Base-by-base conservation (phyloP, 2,888 invertebrate genomes). In the Seira sanloemensis region DNA sequence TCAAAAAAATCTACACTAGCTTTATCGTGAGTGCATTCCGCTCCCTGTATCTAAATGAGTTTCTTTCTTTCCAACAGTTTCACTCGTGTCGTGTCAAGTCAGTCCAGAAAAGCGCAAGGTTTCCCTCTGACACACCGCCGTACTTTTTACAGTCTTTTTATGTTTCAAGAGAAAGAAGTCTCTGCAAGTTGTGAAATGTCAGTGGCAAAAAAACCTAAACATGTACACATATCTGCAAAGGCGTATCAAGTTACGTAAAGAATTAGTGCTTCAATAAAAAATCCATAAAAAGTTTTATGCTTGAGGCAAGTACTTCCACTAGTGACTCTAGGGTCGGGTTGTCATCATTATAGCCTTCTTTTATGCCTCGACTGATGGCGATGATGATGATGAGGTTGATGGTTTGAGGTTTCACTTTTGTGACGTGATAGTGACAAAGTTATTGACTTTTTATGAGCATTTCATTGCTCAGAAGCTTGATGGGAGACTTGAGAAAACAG, bases 231-330 rank as follows among this genome's bases (percentile, higher is more conserved):
- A 7, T 37, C 37, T 37, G 37, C 37, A 12, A 37, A 37, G 37
- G 37, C 37, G 37, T 37, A 79, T 80, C 80, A 75, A 80, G 80
- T 80, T 80, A 80, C 80, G 58, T 27, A 74, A 80, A 71, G 75
- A 81, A 81, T 81, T 81, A 81, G 76, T 81, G 69, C 76, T 81
- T 81, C 76, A 81, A 81, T 81, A 81, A 81, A 81, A 81, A 76
- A 81, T 81, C 75, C 81, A 81, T 81, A 81, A 81, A 37, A 81
- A 76, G 69, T 75, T 81, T 76, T 81, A 81, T 81, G 75, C 24
- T 76, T 18, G 37, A 27, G 54, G 68, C 71, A 26, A 75, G 78
- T 26, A 78, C 66, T 58, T 5, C 50, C 66, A 9, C 9, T 65
- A 23, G 16, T 25, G 73, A 16, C 25, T 25, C 37, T 37, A 71